Percentiles rank a stretch among this genome's conserved stretches.
Conservation (phyloP, 64 coral and sea anemone species). For the Pocillopora verrucosa region DNA sequence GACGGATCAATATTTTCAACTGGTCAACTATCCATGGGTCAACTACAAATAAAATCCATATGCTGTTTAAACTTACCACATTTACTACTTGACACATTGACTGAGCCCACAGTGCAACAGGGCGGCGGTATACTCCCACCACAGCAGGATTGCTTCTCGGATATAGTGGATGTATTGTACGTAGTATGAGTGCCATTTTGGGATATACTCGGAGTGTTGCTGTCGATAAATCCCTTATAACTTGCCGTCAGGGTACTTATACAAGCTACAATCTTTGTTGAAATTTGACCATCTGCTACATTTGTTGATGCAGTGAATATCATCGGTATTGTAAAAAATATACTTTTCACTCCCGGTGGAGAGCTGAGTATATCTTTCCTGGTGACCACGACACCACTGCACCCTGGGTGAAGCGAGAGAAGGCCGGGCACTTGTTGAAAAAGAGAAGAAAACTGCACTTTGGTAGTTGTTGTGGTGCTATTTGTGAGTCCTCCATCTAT, state of each 20-base stretch:
- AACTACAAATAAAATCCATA: no score
- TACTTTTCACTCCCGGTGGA: background rate
- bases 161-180: no score
- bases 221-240: background rate
- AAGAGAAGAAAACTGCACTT: background rate
- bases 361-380: background rate
- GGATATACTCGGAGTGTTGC: no score
- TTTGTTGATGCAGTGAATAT: background rate
- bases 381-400: background rate
- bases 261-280: background rate
- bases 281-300: constrained; percentile 4
- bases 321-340: constrained; percentile 9
- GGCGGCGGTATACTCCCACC: no score
- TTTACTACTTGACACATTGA: constrained; percentile 5
- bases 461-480: background rate
- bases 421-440: accelerated
- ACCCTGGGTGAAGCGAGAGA: background rate
- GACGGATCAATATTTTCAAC: background rate
- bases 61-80: constrained; percentile 3
- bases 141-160: no score
- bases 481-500: background rate
- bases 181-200: no score
- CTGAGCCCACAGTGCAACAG: background rate
- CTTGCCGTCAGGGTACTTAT: background rate
- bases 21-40: no score